These are phyloP conservation scores for Troides aeacus DNA, from an alignment of 2,888 invertebrate genomes.

Conservation along the genomic window DNA sequence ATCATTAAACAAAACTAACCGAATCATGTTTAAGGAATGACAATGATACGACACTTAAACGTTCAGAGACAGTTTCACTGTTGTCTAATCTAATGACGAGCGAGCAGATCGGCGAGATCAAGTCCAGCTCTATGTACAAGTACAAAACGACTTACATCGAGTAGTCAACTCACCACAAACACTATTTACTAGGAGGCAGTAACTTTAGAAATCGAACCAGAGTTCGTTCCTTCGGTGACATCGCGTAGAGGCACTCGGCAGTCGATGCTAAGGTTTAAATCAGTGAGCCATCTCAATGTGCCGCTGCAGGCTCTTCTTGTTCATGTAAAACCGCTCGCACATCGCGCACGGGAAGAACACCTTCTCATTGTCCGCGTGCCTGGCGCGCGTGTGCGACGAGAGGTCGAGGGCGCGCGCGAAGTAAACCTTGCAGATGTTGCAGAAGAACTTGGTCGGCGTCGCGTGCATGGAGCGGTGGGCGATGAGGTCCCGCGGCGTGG, in stretches of 20 bases:
- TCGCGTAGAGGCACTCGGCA: neutral
- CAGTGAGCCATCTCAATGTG: slow-evolving; percentile 79
- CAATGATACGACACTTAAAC: slow-evolving; percentile 42
- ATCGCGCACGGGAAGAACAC: slow-evolving; percentile 80
- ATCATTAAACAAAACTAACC: slow-evolving; percentile 41
- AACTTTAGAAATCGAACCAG: neutral
- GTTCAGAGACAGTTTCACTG: slow-evolving; percentile 36
- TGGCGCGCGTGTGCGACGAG: slow-evolving; percentile 71
- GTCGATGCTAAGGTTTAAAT: slow-evolving; percentile 37
- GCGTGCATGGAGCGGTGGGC: slow-evolving; percentile 79
- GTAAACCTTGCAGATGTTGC: slow-evolving; percentile 80
- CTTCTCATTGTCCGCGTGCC: slow-evolving; percentile 75
- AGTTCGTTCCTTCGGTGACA: neutral
- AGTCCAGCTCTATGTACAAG: slow-evolving; percentile 34
- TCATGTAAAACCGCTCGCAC: slow-evolving; percentile 80
- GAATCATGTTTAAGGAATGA: slow-evolving; percentile 54
- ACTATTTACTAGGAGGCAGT: neutral
- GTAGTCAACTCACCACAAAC: slow-evolving; percentile 4
- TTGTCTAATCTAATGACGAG: slow-evolving; percentile 7
- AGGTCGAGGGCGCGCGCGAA: slow-evolving; percentile 72
- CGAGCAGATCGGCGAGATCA: slow-evolving; percentile 22
- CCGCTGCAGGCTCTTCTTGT: slow-evolving; percentile 75
- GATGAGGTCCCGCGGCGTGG: slow-evolving; percentile 75
- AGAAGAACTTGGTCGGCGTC: slow-evolving; percentile 75
- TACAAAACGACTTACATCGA: slow-evolving; percentile 3